Evolutionary conservation across 2,113 vertebrate species (phyloP).

Genomic region (Puma concolor): DNA sequence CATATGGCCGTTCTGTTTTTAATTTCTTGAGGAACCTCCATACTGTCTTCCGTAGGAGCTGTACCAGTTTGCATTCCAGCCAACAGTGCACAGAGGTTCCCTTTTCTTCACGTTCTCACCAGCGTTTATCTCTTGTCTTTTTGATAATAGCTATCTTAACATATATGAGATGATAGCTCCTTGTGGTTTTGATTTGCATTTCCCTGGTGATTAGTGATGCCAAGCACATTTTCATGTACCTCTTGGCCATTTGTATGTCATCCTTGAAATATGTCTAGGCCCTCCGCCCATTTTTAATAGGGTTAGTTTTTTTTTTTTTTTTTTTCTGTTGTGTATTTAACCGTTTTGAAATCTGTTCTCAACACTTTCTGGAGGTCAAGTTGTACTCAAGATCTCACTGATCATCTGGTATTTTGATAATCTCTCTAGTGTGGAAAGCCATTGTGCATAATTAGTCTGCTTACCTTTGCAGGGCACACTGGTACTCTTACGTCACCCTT

Average conservation of each 20-base stretch:
- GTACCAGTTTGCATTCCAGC: background rate
- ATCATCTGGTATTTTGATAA: background rate
- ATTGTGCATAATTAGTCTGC: background rate
- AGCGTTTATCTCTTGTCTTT: background rate
- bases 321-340: background rate
- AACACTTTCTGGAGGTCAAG: background rate
- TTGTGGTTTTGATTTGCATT: background rate
- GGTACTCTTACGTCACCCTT: background rate
- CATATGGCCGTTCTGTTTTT: background rate
- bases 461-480: background rate
- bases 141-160: background rate
- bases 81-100: background rate
- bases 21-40: background rate
- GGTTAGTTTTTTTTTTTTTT: background rate
- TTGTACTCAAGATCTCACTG: background rate
- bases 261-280: background rate
- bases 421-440: background rate
- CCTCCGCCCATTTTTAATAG: background rate
- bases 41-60: background rate
- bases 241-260: background rate
- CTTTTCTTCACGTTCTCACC: background rate
- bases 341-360: conserved; percentile 28
- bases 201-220: background rate
- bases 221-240: background rate
- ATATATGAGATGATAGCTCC: too few relatives aligned